Evolutionary conservation across 2,113 vertebrate genomes (phyloP), one percentile per base, ranked within the genome.

Genomic region (Dunckerocampus dactyliophorus): DNA sequence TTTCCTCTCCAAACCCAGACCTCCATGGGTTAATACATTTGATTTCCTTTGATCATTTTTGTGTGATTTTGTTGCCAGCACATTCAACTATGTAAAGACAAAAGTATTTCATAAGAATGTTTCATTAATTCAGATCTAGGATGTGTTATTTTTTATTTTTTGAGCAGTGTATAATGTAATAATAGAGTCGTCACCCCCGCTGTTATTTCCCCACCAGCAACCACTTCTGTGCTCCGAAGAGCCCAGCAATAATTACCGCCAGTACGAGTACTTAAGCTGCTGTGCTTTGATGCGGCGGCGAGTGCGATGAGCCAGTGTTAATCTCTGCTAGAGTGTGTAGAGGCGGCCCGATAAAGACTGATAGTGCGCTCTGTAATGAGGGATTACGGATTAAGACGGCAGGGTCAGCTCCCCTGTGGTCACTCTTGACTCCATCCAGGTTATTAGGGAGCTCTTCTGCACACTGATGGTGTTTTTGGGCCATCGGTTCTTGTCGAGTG

Each of bases 361-460:
- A 83, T 86, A 79, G 72, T 12, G 3, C 64, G 22, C 79, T 69
- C 82, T 70, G 77, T 86, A 86, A 87, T 86, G 84, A 85, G 74
- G 83, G 83, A 85, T 88, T 84, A 82, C 55, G 80, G 75, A 86
- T 86, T 85, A 87, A 82, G 76, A 58, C 54, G 20, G 61, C 46
- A 21, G 60, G 87, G 85, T 86, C 85, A 85, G 42, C 47, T 80
- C 82, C 55, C 73, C 63, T 46, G 80, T 69, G 83, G 69, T 67
- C 62, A 42, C 66, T 46, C 68, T 55, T 66, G 48, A 60, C 74
- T 85, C 80, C 76, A 85, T 85, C 71, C 59, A 17, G 47, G 50
- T 74, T 74, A 65, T 69, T 50, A 24, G 13, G 45, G 28, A 45
- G 62, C 46, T 69, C 1, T 7, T 62, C 5, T 49, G 3, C 20